Conservation (phyloP, 2,888 invertebrate genomes). For the Heliconius erato region DNA sequence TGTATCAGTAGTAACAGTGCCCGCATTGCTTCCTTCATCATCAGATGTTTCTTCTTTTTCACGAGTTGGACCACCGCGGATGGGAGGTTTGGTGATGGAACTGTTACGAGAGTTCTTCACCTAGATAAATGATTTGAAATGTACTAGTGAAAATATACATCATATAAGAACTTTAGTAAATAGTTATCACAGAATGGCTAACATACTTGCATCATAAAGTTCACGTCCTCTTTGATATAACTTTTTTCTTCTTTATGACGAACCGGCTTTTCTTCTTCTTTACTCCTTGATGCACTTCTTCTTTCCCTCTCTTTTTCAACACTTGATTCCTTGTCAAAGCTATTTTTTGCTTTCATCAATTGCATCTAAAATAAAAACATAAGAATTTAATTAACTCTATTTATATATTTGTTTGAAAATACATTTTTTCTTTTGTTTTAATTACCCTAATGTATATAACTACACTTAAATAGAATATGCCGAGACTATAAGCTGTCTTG, state of each 20-base stretch:
- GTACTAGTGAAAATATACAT: background rate
- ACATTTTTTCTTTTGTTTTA: too few relatives aligned
- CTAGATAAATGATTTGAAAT: conserved; percentile 58
- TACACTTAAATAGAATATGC: too few relatives aligned
- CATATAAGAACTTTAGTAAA: background rate
- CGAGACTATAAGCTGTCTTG: too few relatives aligned
- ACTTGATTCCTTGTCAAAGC: conserved; percentile 84
- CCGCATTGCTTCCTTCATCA: conserved; percentile 83
- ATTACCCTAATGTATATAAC: too few relatives aligned
- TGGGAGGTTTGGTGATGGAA: conserved; percentile 71
- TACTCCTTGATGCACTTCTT: conserved; percentile 78
- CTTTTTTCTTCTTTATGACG: conserved; percentile 69
- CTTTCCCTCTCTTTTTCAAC: conserved; percentile 80
- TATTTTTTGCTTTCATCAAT: conserved; percentile 83
- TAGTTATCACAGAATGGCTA: background rate
- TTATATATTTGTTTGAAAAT: too few relatives aligned
- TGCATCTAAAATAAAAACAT: conserved; percentile 76
- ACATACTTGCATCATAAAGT: conserved; percentile 81
- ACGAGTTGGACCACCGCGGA: conserved; percentile 75
- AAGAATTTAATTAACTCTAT: too few relatives aligned
- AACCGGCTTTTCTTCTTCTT: conserved; percentile 76
- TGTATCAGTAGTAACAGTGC: conserved; percentile 87
- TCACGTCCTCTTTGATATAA: conserved; percentile 78
- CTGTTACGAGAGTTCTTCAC: conserved; percentile 76
- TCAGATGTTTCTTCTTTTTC: conserved; percentile 81